Base-by-base conservation (phyloP, 2,113 vertebrate genomes). In the Hemichromis elongatus region DNA sequence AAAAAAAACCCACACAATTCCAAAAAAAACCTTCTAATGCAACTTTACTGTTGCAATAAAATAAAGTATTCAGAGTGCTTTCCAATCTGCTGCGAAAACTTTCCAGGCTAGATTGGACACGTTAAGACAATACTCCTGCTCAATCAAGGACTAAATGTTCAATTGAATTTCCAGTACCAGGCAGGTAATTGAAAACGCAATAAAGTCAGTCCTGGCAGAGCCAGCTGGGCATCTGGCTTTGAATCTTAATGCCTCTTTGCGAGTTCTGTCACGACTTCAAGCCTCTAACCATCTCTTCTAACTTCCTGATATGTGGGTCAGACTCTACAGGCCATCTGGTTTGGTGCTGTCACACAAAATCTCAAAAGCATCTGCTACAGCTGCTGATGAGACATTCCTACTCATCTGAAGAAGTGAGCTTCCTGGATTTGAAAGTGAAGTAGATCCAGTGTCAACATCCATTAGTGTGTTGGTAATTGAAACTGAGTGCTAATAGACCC, bases 401-500 rank as follows among this genome's bases (percentile, higher is more conserved):
- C 85, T 92, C 81, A 59, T 90, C 86, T 81, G 83, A 83, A 89
- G 73, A 56, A 82, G 82, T 68, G 53, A 79, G 87, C 90, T 86
- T 89, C 86, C 86, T 75, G 84, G 77, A 88, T 93, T 83, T 89
- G 73, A 82, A 91, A 92, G 86, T 63, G 85, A 87, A 91, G 86
- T 86, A 88, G 92, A 94, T 89, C 91, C 88, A 33, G 18, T 94
- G 94, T 93, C 94, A 93, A 87, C 91, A 92, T 94, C 88, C 59
- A 94, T 95, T 94, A 93, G 53, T 50, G 35, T n/a, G 61, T 70
- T 79, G 79, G 50, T 95, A 94, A 95, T 92, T 94, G 93, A 90
- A 92, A 84, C 37, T 86, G 94, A 95, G 88, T 61, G 81, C 90
- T 92, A 91, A 95, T 93, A 91, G 94, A 91, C 90, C 80, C 84